phyloP scores from a whole-genome alignment of 2,797 vertebrate genomes.

The Pogonophryne albipinna region DNA sequence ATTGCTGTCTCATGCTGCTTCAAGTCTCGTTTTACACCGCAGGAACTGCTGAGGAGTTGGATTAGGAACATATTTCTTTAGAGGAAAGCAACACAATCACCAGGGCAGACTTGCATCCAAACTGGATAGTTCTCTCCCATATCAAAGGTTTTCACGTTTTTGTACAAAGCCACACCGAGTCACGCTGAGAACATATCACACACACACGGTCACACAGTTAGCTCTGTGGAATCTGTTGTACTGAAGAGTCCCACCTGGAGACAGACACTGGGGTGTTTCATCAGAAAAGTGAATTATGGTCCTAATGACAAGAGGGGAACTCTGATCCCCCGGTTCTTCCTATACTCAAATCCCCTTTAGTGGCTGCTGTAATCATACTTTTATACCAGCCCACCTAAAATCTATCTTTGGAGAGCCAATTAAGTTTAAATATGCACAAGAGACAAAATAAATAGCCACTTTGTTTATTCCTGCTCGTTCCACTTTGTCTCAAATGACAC shows the following conservation, averaged over 20 bases:
- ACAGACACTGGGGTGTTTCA: slow-evolving; percentile 34
- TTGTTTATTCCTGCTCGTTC: slow-evolving; percentile 32
- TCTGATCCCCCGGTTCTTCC: slow-evolving; percentile 35
- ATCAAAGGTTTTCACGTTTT: slow-evolving; percentile 67
- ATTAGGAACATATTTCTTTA: slow-evolving; percentile 71
- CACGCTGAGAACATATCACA: slow-evolving; percentile 66
- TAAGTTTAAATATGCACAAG: slow-evolving; percentile 43
- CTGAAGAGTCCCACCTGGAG: slow-evolving; percentile 45
- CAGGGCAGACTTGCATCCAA: slow-evolving; percentile 40
- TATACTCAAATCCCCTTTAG: slow-evolving; percentile 59
- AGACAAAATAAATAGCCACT: not conserved
- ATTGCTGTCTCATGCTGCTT: slow-evolving; percentile 80
- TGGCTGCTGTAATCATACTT: slow-evolving; percentile 42
- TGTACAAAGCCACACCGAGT: slow-evolving; percentile 59
- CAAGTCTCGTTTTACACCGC: slow-evolving; percentile 76
- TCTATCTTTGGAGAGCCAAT: slow-evolving; percentile 59
- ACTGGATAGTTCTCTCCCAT: slow-evolving; percentile 55
- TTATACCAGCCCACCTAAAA: slow-evolving; percentile 16
- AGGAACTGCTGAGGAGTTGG: slow-evolving; percentile 72
- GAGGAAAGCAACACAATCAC: slow-evolving; percentile 61
- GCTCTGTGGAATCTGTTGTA: slow-evolving; percentile 50
- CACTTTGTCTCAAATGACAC: slow-evolving; percentile 42
- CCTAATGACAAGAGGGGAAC: slow-evolving; percentile 6
- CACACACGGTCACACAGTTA: slow-evolving; percentile 23
- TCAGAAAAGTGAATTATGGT: slow-evolving; percentile 45